A percentile compares a stretch with the other conserved stretches of the same genome.
Evolutionary conservation across 2,797 vertebrate genomes (phyloP).

Genomic region (Vultur gryphus): DNA sequence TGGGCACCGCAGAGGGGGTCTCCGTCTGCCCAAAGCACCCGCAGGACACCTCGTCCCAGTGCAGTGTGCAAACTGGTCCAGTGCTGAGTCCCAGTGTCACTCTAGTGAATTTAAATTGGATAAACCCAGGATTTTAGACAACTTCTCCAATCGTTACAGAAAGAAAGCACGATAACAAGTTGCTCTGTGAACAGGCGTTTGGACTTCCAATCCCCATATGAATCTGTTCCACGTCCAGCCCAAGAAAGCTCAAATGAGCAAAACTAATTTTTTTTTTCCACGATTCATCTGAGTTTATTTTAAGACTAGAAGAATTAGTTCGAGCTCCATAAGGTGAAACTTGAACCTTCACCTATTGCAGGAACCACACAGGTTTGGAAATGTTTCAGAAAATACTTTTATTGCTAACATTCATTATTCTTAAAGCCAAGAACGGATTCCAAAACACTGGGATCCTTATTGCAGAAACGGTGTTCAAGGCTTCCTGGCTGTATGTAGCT

Average conservation of each 20-base stretch:
- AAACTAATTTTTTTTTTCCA: not conserved
- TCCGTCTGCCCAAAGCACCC: not conserved
- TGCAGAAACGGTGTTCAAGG: not conserved
- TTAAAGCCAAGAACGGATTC: slow-evolving; percentile 16
- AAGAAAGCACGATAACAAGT: not conserved
- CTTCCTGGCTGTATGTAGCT: not conserved
- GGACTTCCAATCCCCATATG: accelerated
- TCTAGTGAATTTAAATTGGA: not conserved
- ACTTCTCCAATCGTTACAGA: not conserved
- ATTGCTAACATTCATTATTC: not conserved
- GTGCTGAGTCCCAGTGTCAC: not conserved
- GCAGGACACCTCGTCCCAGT: not conserved
- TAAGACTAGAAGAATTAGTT: not conserved
- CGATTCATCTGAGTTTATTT: not conserved
- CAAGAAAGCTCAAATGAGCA: not conserved
- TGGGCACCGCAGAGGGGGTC: too few species aligned
- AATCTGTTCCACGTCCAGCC: not conserved
- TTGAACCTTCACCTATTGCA: slow-evolving; percentile 5
- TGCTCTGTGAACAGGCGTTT: not conserved
- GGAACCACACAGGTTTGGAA: slow-evolving; percentile 7
- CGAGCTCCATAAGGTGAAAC: not conserved
- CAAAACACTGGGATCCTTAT: not conserved
- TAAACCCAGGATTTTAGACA: not conserved
- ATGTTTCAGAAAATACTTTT: not conserved
- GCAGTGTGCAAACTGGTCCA: not conserved